Evolutionary conservation across 37 sponge, comb jelly and placozoan genomes (phyloP), one percentile per base, ranked within the genome.

Genomic region (Oscarella lobularis): DNA sequence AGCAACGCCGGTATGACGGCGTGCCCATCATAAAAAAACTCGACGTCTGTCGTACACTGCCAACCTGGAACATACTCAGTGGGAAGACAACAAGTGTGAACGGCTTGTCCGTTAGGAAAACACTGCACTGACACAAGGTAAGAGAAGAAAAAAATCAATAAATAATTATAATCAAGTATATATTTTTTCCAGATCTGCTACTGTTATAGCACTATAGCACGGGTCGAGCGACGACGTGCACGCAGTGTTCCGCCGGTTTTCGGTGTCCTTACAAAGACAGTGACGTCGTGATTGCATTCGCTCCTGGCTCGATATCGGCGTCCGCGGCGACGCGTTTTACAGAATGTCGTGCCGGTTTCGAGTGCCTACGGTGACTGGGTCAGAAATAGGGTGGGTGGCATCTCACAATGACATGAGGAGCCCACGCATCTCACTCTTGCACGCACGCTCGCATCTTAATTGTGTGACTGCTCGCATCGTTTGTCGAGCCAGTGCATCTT

Each of bases 311-410:
- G 33, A 4, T 29, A 9, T 48, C 60, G 9, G 20, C 60, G 20
- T 9, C 9, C 9, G 60, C 60, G 60, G 9, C 60, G 9, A 48
- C 60, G 20, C 9, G 14, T 29, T 74, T 48, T 74, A 39, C 66
- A 66, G 40, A 67, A 31, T 74, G 75, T 74, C 75, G 66, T 14
- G 40, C 41, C 54, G 75, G 75, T 35, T 74, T 60, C n/a, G 6
- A 20, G 20, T 74, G 75, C n/a, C n/a, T n/a, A n/a, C n/a, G n/a
- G n/a, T n/a, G n/a, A n/a, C n/a, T n/a, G n/a, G n/a, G n/a, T n/a
- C n/a, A n/a, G n/a, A n/a, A n/a, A n/a, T n/a, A n/a, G n/a, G n/a
- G n/a, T n/a, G n/a, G n/a, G n/a, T n/a, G n/a, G n/a, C n/a, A n/a
- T n/a, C n/a, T n/a, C n/a, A n/a, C n/a, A n/a, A n/a, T n/a, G n/a